Percentiles rank a stretch among this genome's conserved stretches.
phyloP scores from a whole-genome alignment of 2,797 vertebrate species.

The Pipistrellus pipistrellus region DNA sequence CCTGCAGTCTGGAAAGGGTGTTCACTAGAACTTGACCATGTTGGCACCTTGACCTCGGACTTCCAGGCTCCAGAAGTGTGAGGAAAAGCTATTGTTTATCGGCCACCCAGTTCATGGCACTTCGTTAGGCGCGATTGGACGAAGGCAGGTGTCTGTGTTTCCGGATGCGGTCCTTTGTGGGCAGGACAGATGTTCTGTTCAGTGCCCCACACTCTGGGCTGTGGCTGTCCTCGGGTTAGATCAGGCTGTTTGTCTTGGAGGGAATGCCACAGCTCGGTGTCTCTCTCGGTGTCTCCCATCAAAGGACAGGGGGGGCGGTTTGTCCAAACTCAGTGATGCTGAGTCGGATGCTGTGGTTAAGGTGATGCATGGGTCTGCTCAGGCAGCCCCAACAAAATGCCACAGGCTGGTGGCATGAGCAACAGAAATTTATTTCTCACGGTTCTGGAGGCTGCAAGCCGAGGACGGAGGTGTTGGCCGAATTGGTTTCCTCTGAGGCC shows the following conservation, averaged over 20 bases:
- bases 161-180: rapidly evolving
- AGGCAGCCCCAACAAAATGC: too few relatives aligned
- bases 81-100: background rate
- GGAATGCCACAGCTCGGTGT: background rate
- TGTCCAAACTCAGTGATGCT: background rate
- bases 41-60: background rate
- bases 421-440: background rate
- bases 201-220: background rate
- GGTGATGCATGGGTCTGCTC: background rate
- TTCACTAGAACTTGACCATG: rapidly evolving
- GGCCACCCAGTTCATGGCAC: too few relatives aligned
- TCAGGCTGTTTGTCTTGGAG: background rate
- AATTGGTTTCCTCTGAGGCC: background rate
- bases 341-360: background rate
- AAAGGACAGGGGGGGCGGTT: background rate
- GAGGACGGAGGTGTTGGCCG: background rate
- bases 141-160: background rate
- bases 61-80: background rate
- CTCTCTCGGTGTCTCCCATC: background rate
- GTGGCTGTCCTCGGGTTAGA: background rate
- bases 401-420: background rate
- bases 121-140: rapidly evolving
- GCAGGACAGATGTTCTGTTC: background rate
- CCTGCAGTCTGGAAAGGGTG: background rate
- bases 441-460: background rate